These are phyloP conservation scores for Dolichoris vasculosae DNA, from an alignment of 1,140 invertebrate species.

Conservation along the genomic window DNA sequence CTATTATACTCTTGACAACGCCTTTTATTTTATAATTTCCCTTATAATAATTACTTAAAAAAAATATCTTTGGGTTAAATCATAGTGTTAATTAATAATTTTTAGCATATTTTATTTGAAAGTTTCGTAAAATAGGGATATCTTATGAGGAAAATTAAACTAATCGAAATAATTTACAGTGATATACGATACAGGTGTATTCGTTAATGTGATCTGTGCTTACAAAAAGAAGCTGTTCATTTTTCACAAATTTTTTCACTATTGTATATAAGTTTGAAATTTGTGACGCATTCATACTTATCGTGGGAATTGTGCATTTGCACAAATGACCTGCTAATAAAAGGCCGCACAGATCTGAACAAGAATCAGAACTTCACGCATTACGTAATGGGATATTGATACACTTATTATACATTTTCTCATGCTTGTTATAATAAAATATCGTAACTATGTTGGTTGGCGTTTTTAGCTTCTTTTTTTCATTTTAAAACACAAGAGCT, in stretches of 20 bases:
- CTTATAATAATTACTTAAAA: neutral
- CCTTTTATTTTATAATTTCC: neutral
- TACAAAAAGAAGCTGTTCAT: neutral
- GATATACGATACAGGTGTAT: neutral
- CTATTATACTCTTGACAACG: neutral
- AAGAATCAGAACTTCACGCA: constrained; percentile 1
- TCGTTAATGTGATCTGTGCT: neutral
- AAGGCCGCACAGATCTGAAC: neutral
- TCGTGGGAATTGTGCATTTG: constrained; percentile 13
- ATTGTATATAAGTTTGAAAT: neutral
- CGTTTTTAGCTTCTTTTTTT: constrained; percentile 7
- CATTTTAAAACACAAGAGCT: neutral
- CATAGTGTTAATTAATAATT: too few relatives aligned
- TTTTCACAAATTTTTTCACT: neutral
- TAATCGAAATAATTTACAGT: neutral
- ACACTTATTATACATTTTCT: constrained; percentile 17
- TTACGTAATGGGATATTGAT: constrained; percentile 6
- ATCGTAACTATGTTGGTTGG: neutral
- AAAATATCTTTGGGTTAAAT: too few relatives aligned
- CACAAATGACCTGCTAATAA: constrained; percentile 15
- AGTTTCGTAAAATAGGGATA: neutral
- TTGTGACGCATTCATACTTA: neutral
- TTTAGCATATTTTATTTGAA: neutral
- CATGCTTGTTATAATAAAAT: constrained; percentile 8
- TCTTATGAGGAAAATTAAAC: neutral